Evolutionary conservation across 2,888 invertebrate species (phyloP), one percentile per base, ranked within the genome.

Genomic region (Ichneumoninae sp.): DNA sequence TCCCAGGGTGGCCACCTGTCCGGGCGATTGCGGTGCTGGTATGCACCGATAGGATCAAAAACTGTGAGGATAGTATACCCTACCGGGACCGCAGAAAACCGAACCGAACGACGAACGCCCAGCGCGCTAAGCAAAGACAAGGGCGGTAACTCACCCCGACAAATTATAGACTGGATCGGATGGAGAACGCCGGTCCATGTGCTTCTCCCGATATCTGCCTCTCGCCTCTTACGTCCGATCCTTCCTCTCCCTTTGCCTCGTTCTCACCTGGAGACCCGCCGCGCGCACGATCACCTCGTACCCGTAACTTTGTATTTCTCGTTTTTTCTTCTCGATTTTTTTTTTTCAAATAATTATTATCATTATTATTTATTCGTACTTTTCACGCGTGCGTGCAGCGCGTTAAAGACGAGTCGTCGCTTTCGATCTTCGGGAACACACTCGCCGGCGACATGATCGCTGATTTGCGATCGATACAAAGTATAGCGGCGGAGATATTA

Each of bases 91-190:
- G 80, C 66, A 57, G 68, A 71, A 68, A 72, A 52, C 72, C 85
- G 82, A 76, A 85, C 84, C 83, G 82, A 86, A 90, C 87, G 89
- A 91, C 91, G 91, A 91, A 92, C 91, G 91, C 89, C 91, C 92
- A 91, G 69, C 77, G 86, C 89, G 90, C 89, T 92, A 90, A 92
- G 92, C 91, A 92, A 91, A 91, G 92, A 92, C 92, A 92, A 92
- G 90, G 90, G 90, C 92, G 91, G 92, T 93, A 92, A 93, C 91
- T 93, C 93, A 93, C 91, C 91, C 91, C 91, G 92, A 93, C 92
- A 92, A 92, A 93, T 93, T 93, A 92, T 93, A 91, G 91, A 92
- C 90, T 91, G 90, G 89, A 90, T 90, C 78, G 62, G 78, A 60
- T 52, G 33, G 57, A 47, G 90, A 90, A 90, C 91, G 89, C 88